These are phyloP conservation scores for Staurois parvus DNA, from an alignment of 2,797 vertebrate species.

Conservation along the genomic window DNA sequence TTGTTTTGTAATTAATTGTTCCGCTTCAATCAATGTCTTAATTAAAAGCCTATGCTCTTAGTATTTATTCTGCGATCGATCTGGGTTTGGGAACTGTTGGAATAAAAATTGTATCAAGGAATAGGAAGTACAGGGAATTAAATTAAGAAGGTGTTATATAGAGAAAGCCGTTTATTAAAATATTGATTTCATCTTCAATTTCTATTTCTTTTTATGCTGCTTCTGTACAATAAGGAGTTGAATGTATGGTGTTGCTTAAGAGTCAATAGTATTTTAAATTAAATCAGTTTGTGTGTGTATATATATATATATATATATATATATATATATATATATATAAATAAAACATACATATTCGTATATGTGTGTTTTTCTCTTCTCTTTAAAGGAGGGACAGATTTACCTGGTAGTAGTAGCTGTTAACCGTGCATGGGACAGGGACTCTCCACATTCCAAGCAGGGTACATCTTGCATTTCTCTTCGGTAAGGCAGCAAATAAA, in stretches of 20 bases:
- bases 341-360: too few species aligned
- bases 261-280: slow-evolving; percentile 1
- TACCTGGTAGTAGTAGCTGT: too few species aligned
- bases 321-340: too few species aligned
- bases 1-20: slow-evolving; percentile 57
- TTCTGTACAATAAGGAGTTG: background rate
- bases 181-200: slow-evolving; percentile 48
- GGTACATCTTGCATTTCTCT: too few species aligned
- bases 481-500: too few species aligned
- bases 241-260: slow-evolving; percentile 13
- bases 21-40: slow-evolving; percentile 56
- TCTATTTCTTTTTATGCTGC: slow-evolving; percentile 21
- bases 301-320: too few species aligned
- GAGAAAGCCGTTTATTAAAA: slow-evolving; percentile 52
- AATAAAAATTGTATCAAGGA: slow-evolving; percentile 36
- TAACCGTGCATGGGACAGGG: too few species aligned
- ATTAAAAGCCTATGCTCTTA: slow-evolving; percentile 51
- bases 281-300: too few species aligned
- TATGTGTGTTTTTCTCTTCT: too few species aligned
- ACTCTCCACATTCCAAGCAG: too few species aligned
- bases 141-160: slow-evolving; percentile 49
- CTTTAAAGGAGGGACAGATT: too few species aligned
- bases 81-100: slow-evolving; percentile 49
- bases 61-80: slow-evolving; percentile 44
- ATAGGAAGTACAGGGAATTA: slow-evolving; percentile 52